Base-by-base conservation (phyloP, 2,797 vertebrate species). In the Onychomys leucogaster region DNA sequence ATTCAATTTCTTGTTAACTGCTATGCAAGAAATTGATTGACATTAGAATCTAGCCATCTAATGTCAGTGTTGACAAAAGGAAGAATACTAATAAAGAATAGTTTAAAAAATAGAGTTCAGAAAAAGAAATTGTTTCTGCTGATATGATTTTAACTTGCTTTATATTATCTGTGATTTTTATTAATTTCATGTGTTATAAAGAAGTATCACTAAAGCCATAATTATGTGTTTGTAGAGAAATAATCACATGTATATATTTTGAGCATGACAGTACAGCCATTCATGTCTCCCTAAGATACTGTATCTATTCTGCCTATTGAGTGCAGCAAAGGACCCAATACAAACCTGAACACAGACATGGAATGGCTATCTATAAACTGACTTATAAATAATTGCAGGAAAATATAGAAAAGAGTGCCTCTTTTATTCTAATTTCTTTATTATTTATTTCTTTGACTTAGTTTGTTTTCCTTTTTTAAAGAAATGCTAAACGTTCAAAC, bases 1-100 rank as follows among this genome's bases (percentile, higher is more conserved):
- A 76, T 75, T 83, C 57, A 81, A 89, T 97, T 97, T 98, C 90
- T 96, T 1, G 0, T 76, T 93, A 95, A 5, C 32, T n/a, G n/a
- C 37, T 29, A 92, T 0, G 34, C 0, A 0, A 89, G 65, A 61
- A 96, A 96, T 95, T 91, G 94, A 90, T 95, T 82, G 41, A 86
- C 91, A 96, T 96, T 89, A 91, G 95, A 80, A 73, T 90, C 21
- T n/a, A 97, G 46, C 46, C 94, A 91, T 75, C n/a, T 55, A 71
- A 85, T 94, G 80, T 90, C 71, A 90, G 82, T 96, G 77, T 65
- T 96, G 17, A 82, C n/a, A 41, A 73, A 65, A 80, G 90, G 83
- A 86, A 96, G 78, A 96, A 95, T 21, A 95, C 7, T 92, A 94
- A 52, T 84, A 96, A 98, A 55, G 82, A 76, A 61, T 0, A 89